A percentile compares a stretch with the other conserved stretches of the same genome.
These are phyloP conservation scores for Ibidorhyncha struthersii DNA, from an alignment of 2,113 vertebrate species.

Conservation along the genomic window DNA sequence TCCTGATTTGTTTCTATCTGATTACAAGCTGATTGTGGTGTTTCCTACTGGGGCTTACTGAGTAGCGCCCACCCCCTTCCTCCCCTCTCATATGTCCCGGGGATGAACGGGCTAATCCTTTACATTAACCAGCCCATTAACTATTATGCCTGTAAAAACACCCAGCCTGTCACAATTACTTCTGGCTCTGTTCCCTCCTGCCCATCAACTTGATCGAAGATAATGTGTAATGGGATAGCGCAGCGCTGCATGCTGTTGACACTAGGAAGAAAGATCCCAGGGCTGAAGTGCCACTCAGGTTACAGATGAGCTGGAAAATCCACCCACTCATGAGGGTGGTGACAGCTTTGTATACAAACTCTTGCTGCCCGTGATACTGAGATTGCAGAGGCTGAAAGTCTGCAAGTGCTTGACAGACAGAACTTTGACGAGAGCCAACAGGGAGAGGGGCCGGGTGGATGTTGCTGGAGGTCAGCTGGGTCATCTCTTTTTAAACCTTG, in stretches of 20 bases:
- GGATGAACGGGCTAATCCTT: constrained; percentile 66
- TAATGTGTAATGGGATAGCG: constrained; percentile 59
- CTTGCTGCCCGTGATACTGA: not conserved
- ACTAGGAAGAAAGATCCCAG: constrained; percentile 65
- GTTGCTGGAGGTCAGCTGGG: not conserved
- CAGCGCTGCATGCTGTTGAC: constrained; percentile 60
- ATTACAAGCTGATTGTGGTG: fast-evolving
- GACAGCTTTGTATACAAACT: constrained; percentile 69
- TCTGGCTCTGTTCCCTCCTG: constrained; percentile 52
- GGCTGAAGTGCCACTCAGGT: constrained; percentile 65
- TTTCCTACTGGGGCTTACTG: not conserved
- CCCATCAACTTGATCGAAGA: constrained; percentile 62
- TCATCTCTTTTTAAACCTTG: not conserved
- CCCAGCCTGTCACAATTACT: constrained; percentile 45
- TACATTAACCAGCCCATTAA: constrained; percentile 71
- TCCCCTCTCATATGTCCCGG: constrained; percentile 7
- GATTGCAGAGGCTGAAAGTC: not conserved
- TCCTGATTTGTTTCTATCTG: not conserved
- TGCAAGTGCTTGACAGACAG: not conserved
- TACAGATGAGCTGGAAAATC: constrained; percentile 74
- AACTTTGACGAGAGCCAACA: not conserved
- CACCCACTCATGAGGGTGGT: constrained; percentile 54
- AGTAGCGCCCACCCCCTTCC: not conserved
- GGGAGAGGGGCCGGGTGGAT: not conserved
- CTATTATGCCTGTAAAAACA: constrained; percentile 66